Evolutionary conservation across 1,140 invertebrate species (phyloP), one percentile per base, ranked within the genome.

Genomic region (Trissolcus basalis): DNA sequence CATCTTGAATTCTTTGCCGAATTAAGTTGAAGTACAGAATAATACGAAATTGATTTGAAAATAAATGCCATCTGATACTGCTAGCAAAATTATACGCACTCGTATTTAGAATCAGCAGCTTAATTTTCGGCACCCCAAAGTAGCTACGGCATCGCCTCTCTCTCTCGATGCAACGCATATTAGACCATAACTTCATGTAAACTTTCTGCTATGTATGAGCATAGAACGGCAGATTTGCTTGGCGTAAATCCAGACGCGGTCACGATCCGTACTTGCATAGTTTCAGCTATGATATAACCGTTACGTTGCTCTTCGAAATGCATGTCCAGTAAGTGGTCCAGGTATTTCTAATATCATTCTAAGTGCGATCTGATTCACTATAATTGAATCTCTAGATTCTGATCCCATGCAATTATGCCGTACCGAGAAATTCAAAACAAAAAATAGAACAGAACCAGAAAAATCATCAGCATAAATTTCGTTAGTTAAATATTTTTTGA

Each of bases 41-140:
- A 27, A 27, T 27, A 27, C 19, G 6, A 27, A 27, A 27, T 27
- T 27, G 6, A 27, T 27, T 27, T 27, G 19, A 6, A 6, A 27
- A 27, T 27, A 27, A 27, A 6, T 27, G 19, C 19, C 19, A 27
- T 6, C 19, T 27, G 19, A 27, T 1, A 27, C 19, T 27, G 19
- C 19, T 3, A 6, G 10, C 53, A 27, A 35, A 60, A 78, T 80
- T 80, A 27, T 6, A 27, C 65, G 68, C 74, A 82, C 75, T 77
- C 71, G 73, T 76, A 76, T 80, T 83, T 82, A 78, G 77, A 58
- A 79, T 61, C 76, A 81, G 81, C 73, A 76, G 81, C 82, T 81
- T 83, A 81, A 84, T 83, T 84, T 83, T 77, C 58, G 71, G 73
- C 78, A 78, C 69, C 65, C 67, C 51, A 61, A 60, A 53, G 44